phyloP scores from a whole-genome alignment of 2,113 vertebrate species.

The Paracanthobrama guichenoti region DNA sequence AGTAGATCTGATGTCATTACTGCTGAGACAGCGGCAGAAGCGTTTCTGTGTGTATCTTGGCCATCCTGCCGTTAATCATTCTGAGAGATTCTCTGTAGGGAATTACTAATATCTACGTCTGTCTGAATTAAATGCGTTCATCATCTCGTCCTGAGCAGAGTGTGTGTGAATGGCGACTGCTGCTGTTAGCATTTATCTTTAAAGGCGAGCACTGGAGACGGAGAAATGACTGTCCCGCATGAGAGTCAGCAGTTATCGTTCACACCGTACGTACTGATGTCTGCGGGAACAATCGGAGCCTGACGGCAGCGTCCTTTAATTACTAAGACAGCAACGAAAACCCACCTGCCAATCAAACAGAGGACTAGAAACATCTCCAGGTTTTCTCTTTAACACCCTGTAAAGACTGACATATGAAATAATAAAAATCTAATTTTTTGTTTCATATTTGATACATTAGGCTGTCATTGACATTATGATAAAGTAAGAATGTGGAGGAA shows the following conservation, averaged over 20 bases:
- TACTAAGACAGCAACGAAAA: background rate
- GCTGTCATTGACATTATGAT: no score
- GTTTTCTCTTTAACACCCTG: background rate
- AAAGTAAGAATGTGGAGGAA: no score
- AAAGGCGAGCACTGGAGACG: background rate
- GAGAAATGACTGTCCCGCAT: background rate
- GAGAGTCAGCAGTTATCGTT: conserved; percentile 13
- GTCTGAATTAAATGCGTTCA: conserved; percentile 27
- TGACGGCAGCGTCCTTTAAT: background rate
- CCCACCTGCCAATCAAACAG: conserved; percentile 14
- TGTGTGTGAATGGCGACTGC: background rate
- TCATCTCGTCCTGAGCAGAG: background rate
- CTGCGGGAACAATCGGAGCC: background rate
- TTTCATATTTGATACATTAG: no score
- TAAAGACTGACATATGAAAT: background rate
- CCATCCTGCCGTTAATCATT: conserved; percentile 7
- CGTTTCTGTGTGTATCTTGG: background rate
- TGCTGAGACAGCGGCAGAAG: conserved; percentile 14
- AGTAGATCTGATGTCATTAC: conserved; percentile 1
- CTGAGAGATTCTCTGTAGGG: conserved; percentile 9
- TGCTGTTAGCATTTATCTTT: conserved; percentile 29
- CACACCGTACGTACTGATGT: background rate
- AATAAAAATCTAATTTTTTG: background rate
- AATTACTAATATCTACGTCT: conserved; percentile 16
- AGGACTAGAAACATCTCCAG: background rate